A percentile compares a stretch with the other conserved stretches of the same genome.
Conservation (phyloP, 2,888 invertebrate species). For the Phyllotreta cruciferae region DNA sequence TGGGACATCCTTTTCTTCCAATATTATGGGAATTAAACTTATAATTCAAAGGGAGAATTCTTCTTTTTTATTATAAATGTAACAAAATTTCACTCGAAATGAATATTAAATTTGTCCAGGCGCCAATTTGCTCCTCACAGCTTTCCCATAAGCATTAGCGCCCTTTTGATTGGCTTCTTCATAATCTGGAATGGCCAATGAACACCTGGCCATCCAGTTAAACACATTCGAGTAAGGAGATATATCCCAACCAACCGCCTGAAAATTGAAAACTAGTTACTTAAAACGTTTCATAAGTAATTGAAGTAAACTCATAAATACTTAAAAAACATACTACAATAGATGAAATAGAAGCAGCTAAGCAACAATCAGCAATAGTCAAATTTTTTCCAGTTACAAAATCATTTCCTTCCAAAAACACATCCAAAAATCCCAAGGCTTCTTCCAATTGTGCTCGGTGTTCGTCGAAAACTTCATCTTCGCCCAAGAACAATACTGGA, state of each 20-base stretch:
- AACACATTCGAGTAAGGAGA: constrained; percentile 65
- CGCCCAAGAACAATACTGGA: constrained; percentile 67
- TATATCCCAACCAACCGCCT: constrained; percentile 69
- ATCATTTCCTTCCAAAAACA: constrained; percentile 65
- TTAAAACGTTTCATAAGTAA: constrained; percentile 2
- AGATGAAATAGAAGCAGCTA: constrained; percentile 65
- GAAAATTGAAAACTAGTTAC: constrained; percentile 46
- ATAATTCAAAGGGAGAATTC: no score
- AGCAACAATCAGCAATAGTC: constrained; percentile 71
- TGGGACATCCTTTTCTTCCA: no score
- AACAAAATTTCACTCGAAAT: not conserved
- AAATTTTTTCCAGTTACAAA: constrained; percentile 69
- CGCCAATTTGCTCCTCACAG: constrained; percentile 64
- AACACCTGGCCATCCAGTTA: constrained; percentile 68
- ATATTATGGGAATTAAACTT: no score
- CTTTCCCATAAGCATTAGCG: constrained; percentile 66
- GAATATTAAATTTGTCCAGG: constrained; percentile 53
- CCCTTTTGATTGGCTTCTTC: constrained; percentile 66
- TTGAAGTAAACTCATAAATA: constrained; percentile 2
- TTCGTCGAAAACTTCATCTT: constrained; percentile 64
- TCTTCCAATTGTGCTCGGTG: constrained; percentile 65
- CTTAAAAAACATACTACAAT: constrained; percentile 61
- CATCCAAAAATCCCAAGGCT: constrained; percentile 67
- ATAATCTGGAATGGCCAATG: constrained; percentile 64
- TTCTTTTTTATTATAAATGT: no score